phyloP scores from a whole-genome alignment of 2,113 vertebrate species.

The Psittacula cyanocephala region DNA sequence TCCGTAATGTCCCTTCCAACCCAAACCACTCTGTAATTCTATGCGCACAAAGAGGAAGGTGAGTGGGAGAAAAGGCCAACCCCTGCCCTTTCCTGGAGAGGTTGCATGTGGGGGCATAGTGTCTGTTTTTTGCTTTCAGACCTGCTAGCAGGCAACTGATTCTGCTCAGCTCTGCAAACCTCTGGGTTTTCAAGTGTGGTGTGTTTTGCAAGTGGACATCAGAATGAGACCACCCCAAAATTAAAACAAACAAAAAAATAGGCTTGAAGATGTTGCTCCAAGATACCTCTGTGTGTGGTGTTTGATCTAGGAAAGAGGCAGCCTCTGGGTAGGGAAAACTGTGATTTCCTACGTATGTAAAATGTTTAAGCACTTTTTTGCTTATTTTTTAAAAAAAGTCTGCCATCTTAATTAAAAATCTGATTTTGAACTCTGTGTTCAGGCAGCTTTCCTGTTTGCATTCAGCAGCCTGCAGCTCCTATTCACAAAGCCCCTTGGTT shows the following conservation, averaged over 20 bases:
- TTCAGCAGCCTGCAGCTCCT: not conserved
- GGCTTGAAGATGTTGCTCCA: not conserved
- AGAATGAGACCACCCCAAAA: not conserved
- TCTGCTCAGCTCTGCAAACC: fast-evolving
- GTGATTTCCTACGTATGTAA: not conserved
- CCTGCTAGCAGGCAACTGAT: not conserved
- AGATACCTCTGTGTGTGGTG: not conserved
- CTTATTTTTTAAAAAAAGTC: not conserved
- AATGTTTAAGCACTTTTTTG: not conserved
- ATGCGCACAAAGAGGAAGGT: not conserved
- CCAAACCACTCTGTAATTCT: not conserved
- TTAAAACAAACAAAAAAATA: not conserved
- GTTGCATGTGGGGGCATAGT: fast-evolving
- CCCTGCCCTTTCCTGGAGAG: not conserved
- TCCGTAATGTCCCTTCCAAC: not conserved
- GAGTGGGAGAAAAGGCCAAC: not conserved
- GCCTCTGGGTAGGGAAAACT: not conserved
- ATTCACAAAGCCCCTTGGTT: not conserved
- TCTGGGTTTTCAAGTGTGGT: not conserved
- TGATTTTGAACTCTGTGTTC: not conserved
- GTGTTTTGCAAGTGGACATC: not conserved
- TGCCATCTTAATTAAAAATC: slow-evolving; percentile 3
- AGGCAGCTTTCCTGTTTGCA: not conserved
- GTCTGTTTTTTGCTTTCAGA: not conserved
- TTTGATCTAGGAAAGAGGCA: not conserved